Evolutionary conservation across 2,888 invertebrate species (phyloP), one percentile per base, ranked within the genome.

Genomic region (Amiota communis): DNA sequence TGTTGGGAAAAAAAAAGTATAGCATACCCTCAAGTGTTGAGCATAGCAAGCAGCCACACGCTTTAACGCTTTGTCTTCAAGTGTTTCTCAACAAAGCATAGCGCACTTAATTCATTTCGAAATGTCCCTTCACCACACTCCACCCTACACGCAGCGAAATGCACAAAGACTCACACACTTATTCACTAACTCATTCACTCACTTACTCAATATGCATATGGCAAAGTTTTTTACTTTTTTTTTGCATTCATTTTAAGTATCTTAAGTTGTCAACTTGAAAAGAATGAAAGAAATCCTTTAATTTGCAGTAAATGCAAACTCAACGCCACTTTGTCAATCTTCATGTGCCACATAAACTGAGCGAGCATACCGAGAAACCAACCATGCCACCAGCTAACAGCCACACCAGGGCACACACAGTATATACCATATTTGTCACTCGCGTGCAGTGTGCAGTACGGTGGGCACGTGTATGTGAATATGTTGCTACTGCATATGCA

Each of bases 261-360:
- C 83, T 83, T 83, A 83, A 83, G 83, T 83, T 83, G 83, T 83
- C 83, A 83, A 81, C 84, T 82, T 70, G 84, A 79, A 80, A 78
- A 82, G 77, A 77, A 80, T 76, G 85, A 85, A 85, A 82, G 82
- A 85, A 83, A 83, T 83, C 83, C 83, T 83, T 83, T 83, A 83
- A 83, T 83, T 83, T 83, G 83, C 83, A 83, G 83, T 83, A 83
- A 83, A 83, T 83, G 83, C 82, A 85, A 83, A 81, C 79, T 76
- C 79, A 78, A 75, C 80, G 80, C 77, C 81, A 81, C 80, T 80
- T 80, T 80, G 80, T 68, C 67, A 68, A 68, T 68, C 67, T 68
- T 6, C 36, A 6, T 36, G 51, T 68, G 67, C 67, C 51, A 68
- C 67, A 51, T 68, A 68, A 68, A 53, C 67, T 68, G 20, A 51